A percentile compares a stretch with the other conserved stretches of the same genome.
These are phyloP conservation scores for Corythornis vintsioides DNA, from an alignment of 2,113 vertebrate genomes.

Conservation along the genomic window DNA sequence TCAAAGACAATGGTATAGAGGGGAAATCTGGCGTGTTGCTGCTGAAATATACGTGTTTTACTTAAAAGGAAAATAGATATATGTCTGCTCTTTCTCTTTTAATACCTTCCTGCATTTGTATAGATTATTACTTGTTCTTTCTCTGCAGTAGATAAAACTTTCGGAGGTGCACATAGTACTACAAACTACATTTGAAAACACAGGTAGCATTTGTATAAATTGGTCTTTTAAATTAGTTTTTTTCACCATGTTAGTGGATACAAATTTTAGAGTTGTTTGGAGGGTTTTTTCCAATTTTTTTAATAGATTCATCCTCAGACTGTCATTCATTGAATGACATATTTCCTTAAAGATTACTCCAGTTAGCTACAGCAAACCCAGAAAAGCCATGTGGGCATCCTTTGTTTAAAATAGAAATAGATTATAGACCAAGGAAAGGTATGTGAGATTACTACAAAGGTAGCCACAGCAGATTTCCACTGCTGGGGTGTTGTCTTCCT, in stretches of 20 bases:
- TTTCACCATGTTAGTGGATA: neutral
- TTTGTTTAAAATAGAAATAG: neutral
- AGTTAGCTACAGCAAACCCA: neutral
- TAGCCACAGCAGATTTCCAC: neutral
- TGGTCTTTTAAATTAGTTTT: no score
- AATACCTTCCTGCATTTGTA: no score
- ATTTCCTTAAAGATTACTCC: neutral
- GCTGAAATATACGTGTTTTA: no score
- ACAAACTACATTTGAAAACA: no score
- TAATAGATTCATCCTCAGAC: neutral
- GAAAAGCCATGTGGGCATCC: neutral
- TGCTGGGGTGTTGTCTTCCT: neutral
- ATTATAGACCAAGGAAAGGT: neutral
- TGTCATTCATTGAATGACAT: accelerated
- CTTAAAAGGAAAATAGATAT: no score
- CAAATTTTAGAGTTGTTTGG: neutral
- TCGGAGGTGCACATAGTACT: no score
- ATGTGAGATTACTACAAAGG: neutral
- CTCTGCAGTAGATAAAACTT: no score
- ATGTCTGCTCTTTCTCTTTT: no score
- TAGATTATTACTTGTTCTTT: no score
- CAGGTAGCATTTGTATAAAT: no score
- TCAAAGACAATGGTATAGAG: no score
- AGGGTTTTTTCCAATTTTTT: neutral
- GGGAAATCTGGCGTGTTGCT: no score